These are phyloP conservation scores for Rhinichthys klamathensis DNA, from an alignment of 2,113 vertebrate species.

Conservation along the genomic window DNA sequence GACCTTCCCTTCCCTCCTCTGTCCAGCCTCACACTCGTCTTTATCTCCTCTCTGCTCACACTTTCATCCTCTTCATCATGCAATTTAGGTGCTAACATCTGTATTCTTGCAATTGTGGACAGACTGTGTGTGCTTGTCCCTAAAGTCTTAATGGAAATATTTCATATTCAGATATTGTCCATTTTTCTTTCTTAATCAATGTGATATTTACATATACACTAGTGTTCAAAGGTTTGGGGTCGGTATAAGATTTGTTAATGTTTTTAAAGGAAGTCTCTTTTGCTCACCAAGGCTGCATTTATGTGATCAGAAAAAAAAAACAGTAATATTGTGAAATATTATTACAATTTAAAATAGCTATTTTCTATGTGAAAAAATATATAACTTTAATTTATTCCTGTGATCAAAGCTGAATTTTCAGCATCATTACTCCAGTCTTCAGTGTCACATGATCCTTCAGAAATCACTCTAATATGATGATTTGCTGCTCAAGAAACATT, in stretches of 20 bases:
- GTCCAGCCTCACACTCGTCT: constrained; percentile 54
- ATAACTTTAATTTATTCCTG: background rate
- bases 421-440: background rate
- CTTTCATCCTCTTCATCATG: constrained; percentile 3
- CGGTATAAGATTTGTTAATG: too few relatives aligned
- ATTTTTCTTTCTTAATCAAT: too few relatives aligned
- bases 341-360: background rate
- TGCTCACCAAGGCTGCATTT: background rate
- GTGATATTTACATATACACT: too few relatives aligned
- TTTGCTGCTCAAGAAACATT: background rate
- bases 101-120: background rate
- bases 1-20: constrained; percentile 59
- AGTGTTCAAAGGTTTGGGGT: too few relatives aligned
- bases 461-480: background rate
- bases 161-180: background rate
- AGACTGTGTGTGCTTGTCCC: too few relatives aligned
- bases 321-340: background rate
- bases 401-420: background rate
- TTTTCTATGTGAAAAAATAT: background rate
- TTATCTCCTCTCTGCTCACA: constrained; percentile 41
- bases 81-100: background rate
- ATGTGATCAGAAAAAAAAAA: background rate
- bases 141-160: background rate
- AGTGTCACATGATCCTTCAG: background rate
- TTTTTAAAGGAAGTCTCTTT: background rate